A percentile compares a stretch with the other conserved stretches of the same genome.
Conservation (phyloP, 2,888 invertebrate genomes). For the Acrobasis repandana region DNA sequence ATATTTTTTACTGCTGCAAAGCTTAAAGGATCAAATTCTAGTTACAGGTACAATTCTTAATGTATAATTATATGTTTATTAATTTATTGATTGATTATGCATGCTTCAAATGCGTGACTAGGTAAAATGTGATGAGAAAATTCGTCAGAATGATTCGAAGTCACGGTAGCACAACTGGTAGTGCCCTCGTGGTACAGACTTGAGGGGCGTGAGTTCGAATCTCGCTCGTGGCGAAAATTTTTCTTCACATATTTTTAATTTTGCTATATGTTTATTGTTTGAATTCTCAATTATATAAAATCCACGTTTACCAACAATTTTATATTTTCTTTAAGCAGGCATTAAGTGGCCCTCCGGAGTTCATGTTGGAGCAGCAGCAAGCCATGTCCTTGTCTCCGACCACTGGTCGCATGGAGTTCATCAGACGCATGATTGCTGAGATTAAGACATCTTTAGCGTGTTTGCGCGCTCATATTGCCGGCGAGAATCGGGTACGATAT, state of each 20-base stretch:
- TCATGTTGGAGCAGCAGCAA: slow-evolving; percentile 43
- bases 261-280: neutral
- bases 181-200: too few relatives aligned
- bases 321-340: slow-evolving; percentile 33
- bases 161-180: too few relatives aligned
- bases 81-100: too few relatives aligned
- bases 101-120: too few relatives aligned
- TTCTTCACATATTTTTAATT: too few relatives aligned
- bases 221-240: too few relatives aligned
- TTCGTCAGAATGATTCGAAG: too few relatives aligned
- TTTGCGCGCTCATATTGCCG: slow-evolving; percentile 41
- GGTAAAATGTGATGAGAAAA: too few relatives aligned
- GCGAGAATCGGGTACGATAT: slow-evolving; percentile 37
- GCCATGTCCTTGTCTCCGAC: slow-evolving; percentile 50
- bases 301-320: neutral
- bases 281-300: too few relatives aligned
- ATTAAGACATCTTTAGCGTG: slow-evolving; percentile 46
- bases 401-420: slow-evolving; percentile 60
- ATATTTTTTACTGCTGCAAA: slow-evolving; percentile 1
- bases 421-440: slow-evolving; percentile 53
- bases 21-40: slow-evolving; percentile 1
- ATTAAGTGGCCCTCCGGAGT: slow-evolving; percentile 39
- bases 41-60: slow-evolving; percentile 3
- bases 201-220: too few relatives aligned
- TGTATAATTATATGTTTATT: neutral